Evolutionary conservation across 2,888 invertebrate species (phyloP).

Genomic region (Leptinotarsa tumamoca): DNA sequence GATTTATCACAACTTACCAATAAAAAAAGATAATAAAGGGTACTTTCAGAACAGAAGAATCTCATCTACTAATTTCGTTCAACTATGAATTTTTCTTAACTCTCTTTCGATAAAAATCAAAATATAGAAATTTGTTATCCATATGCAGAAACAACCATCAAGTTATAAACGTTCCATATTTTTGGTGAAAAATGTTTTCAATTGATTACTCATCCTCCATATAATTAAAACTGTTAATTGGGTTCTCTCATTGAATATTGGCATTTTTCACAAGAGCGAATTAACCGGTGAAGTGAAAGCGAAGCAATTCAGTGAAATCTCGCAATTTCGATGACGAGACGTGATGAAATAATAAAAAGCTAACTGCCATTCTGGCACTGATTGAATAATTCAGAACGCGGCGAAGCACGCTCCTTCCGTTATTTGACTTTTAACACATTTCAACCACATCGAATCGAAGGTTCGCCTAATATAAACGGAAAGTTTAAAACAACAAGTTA

Average conservation of each 20-base stretch:
- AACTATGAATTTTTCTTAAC: no score
- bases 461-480: slow-evolving; percentile 22
- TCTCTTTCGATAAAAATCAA: no score
- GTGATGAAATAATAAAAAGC: slow-evolving; percentile 58
- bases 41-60: no score
- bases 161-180: no score
- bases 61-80: no score
- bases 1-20: no score
- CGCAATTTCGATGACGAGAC: slow-evolving; percentile 56
- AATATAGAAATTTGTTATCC: no score
- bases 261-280: neutral
- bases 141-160: no score
- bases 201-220: neutral
- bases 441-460: slow-evolving; percentile 45
- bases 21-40: no score
- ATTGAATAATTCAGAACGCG: slow-evolving; percentile 58
- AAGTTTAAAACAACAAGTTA: slow-evolving; percentile 46
- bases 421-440: slow-evolving; percentile 58
- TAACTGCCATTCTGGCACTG: slow-evolving; percentile 52
- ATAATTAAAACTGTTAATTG: neutral
- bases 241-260: neutral
- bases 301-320: slow-evolving; percentile 51
- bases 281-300: slow-evolving; percentile 36
- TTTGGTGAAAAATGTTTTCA: no score
- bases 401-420: slow-evolving; percentile 53